Evolutionary conservation across 1,140 invertebrate species (phyloP).

Genomic region (Physella acuta): DNA sequence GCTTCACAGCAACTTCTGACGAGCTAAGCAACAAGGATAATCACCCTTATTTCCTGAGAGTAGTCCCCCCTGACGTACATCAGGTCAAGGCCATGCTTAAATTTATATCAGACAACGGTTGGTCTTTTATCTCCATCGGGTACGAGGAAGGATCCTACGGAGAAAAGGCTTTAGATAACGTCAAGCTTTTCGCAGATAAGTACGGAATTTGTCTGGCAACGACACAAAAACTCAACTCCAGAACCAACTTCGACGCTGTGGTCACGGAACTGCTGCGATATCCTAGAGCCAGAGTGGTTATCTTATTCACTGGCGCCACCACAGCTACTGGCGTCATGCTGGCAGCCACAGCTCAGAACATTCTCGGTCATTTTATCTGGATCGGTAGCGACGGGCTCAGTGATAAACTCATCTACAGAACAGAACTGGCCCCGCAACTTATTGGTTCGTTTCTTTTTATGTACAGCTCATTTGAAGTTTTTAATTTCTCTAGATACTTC

Average conservation of each 20-base stretch:
- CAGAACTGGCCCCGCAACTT: not conserved
- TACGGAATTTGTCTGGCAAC: conserved; percentile 2
- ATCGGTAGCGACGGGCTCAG: not conserved
- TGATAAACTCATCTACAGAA: not conserved
- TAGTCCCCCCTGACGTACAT: conserved; percentile 12
- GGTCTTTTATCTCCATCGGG: conserved; percentile 5
- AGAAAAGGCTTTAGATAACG: not conserved
- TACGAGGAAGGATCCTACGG: conserved; percentile 4
- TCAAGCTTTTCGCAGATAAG: not conserved
- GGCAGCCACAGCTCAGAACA: not conserved
- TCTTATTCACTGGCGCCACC: not conserved
- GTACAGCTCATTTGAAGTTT: not conserved
- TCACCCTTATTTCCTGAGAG: conserved; percentile 9
- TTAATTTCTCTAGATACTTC: not conserved
- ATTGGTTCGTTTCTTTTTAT: conserved; percentile 1
- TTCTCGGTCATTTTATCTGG: conserved; percentile 9
- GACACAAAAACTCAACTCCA: not conserved
- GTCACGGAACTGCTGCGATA: not conserved
- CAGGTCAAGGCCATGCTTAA: conserved; percentile 8
- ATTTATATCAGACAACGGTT: not conserved
- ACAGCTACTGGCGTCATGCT: not conserved
- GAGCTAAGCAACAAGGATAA: not conserved
- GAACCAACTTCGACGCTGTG: not conserved
- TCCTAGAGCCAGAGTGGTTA: not conserved
- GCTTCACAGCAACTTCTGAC: conserved; percentile 8